Base-by-base conservation (phyloP, 2,888 invertebrate species). In the Syrphus vitripennis region DNA sequence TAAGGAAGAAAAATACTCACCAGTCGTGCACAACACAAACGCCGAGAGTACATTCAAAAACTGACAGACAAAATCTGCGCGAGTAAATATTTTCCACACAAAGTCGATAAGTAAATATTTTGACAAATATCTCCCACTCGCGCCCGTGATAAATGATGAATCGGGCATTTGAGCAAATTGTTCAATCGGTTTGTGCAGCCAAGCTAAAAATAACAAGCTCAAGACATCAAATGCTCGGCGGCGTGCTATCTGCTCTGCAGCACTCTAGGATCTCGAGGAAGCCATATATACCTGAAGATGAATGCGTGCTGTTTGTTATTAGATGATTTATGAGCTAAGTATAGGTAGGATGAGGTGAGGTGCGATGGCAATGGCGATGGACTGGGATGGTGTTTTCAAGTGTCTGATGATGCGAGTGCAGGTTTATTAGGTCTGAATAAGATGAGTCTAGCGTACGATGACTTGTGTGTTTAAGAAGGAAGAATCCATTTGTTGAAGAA, bases 71-170 rank as follows among this genome's bases (percentile, higher is more conserved):
- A 86, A 86, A 45, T 55, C 61, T 82, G 72, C 45, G 59, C 77
- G 86, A 82, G 86, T 86, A 86, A 86, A 86, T 86, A 86, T 86
- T 86, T 86, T 86, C 77, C 67, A 77, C 82, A 82, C 78, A 80
- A 45, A 83, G 82, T 86, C 82, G 86, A 78, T 86, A 82, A 69
- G 82, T 86, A 86, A 86, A 86, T 86, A 86, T 86, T 86, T 86
- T 86, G 86, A 86, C 86, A 86, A 86, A 86, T 86, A 82, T 77
- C 82, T 82, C 77, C 82, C 77, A 86, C 82, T 78, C 82, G 82
- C 53, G 77, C 59, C 57, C 65, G 84, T 84, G 84, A 76, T 84
- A 81, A 84, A 84, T 84, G 84, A 86, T 82, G 82, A 78, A 82
- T 77, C 84, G 84, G 76, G 76, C 76, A 76, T 76, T 81, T 81